Conservation (phyloP, 2,113 vertebrate genomes). For the Tylochromis polylepis region DNA sequence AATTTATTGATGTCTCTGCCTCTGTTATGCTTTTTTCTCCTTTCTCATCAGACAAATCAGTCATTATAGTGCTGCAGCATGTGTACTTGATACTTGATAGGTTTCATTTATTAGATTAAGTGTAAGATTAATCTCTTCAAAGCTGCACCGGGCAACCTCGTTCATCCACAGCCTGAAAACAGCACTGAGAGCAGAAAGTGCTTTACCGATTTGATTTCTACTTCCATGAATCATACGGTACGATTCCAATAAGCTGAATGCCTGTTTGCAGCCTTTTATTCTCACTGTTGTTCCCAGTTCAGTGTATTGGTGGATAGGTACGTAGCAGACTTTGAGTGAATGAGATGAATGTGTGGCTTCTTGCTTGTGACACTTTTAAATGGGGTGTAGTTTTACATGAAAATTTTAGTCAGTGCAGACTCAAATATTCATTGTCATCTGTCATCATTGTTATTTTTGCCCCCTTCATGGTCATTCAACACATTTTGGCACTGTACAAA, state of each 20-base stretch:
- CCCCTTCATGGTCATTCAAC: background rate
- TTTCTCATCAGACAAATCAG: constrained; percentile 5
- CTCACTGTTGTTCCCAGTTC: background rate
- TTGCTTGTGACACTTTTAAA: background rate
- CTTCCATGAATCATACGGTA: background rate
- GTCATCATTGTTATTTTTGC: rapidly evolving
- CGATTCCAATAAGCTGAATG: background rate
- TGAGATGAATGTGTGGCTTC: background rate
- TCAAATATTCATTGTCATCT: background rate
- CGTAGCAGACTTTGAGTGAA: background rate
- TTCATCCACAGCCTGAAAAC: background rate
- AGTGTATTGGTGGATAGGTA: background rate
- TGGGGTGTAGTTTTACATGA: background rate
- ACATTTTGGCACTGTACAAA: background rate
- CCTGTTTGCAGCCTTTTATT: background rate
- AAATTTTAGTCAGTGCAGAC: background rate
- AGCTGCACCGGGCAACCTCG: background rate
- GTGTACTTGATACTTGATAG: constrained; percentile 1
- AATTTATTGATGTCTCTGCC: background rate
- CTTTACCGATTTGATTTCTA: background rate
- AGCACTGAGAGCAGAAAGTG: background rate
- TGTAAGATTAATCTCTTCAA: constrained; percentile 6
- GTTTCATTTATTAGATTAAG: constrained; percentile 17
- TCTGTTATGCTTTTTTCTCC: constrained; percentile 11
- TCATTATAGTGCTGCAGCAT: background rate